These are phyloP conservation scores for Scaptomyza cyrtandrae DNA, from an alignment of 2,888 invertebrate genomes.

Conservation along the genomic window DNA sequence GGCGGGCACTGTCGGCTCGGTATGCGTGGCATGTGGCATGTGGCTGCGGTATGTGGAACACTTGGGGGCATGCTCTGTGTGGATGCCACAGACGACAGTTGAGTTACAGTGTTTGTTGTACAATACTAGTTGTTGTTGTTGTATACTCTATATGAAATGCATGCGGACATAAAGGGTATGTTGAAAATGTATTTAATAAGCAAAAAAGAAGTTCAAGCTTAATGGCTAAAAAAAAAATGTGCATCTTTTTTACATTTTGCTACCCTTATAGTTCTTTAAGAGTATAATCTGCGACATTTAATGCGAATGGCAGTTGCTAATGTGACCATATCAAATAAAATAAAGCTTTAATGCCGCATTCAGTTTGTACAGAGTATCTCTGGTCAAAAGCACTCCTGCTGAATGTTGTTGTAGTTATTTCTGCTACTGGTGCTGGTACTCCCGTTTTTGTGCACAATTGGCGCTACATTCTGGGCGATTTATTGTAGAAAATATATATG, in stretches of 20 bases:
- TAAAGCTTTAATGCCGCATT: no score
- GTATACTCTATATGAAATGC: constrained; percentile 3
- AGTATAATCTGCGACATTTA: no score
- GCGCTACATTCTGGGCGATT: constrained; percentile 60
- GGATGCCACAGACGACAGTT: constrained; percentile 55
- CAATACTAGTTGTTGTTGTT: constrained; percentile 3
- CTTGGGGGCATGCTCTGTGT: constrained; percentile 25
- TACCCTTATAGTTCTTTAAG: no score
- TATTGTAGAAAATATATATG: constrained; percentile 63
- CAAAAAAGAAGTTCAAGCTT: no score
- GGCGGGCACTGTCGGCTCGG: constrained; percentile 46
- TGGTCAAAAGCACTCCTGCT: not conserved
- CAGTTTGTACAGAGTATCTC: not conserved
- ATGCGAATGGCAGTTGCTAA: no score
- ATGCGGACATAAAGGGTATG: not conserved
- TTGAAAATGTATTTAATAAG: no score
- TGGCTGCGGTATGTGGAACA: constrained; percentile 57
- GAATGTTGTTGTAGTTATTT: constrained; percentile 7
- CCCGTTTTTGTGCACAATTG: constrained; percentile 51
- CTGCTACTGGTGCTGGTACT: constrained; percentile 2
- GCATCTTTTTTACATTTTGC: no score
- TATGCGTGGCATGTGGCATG: constrained; percentile 59
- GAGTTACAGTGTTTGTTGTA: constrained; percentile 17
- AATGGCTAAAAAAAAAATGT: no score
- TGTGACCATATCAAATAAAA: no score